phyloP scores from a whole-genome alignment of 2,113 vertebrate species.

The Odontophorus gujanensis region DNA sequence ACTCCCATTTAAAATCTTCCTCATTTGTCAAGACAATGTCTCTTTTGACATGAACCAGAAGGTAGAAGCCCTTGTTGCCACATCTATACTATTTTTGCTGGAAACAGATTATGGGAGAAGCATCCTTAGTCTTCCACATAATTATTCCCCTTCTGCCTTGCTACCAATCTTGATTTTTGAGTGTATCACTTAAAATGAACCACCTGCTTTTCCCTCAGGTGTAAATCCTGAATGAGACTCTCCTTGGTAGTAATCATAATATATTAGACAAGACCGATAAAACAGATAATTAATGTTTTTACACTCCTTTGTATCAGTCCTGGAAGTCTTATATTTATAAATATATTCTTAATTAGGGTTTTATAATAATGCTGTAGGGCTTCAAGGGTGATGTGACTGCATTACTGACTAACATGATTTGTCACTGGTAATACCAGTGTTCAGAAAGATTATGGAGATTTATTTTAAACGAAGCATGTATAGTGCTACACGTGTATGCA shows the following conservation, averaged over 20 bases:
- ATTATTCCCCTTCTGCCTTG: constrained; percentile 3
- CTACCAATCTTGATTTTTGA: neutral
- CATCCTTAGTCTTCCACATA: neutral
- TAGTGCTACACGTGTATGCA: neutral
- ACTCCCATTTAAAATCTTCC: constrained; percentile 60
- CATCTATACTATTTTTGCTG: constrained; percentile 29
- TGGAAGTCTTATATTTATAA: neutral
- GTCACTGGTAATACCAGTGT: neutral
- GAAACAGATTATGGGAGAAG: constrained; percentile 6
- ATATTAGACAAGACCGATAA: neutral
- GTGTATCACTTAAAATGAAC: neutral
- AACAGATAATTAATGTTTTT: neutral
- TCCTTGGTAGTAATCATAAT: neutral
- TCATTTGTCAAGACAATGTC: constrained; percentile 71
- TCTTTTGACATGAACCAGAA: constrained; percentile 52
- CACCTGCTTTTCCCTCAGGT: neutral
- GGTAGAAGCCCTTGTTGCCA: neutral
- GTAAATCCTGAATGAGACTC: neutral
- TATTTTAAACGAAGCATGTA: neutral
- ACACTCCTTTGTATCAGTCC: neutral
- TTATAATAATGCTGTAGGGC: neutral
- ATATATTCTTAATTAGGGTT: neutral
- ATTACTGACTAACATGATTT: neutral
- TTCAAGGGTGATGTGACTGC: neutral
- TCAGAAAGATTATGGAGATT: neutral